phyloP scores from a whole-genome alignment of 2,888 invertebrate genomes.

The Mechanitis mazaeus region DNA sequence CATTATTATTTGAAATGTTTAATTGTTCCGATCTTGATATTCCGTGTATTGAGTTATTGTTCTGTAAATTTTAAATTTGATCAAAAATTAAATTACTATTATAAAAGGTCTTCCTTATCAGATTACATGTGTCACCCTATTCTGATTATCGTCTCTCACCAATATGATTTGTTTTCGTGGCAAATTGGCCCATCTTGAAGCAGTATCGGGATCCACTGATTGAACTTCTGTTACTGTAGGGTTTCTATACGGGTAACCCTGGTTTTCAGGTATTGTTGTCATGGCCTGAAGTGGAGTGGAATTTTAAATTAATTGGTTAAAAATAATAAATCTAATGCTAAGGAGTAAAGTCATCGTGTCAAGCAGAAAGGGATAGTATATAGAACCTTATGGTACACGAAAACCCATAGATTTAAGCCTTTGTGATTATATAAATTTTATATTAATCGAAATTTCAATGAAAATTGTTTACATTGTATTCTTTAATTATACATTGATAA shows the following conservation, averaged over 20 bases:
- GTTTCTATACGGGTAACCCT: constrained; percentile 56
- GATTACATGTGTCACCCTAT: no score
- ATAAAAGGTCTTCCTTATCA: no score
- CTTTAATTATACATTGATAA: no score
- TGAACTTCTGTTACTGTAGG: constrained; percentile 48
- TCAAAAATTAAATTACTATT: no score
- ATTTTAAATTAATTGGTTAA: background rate
- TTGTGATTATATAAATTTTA: no score
- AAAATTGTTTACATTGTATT: no score
- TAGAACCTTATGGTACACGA: no score
- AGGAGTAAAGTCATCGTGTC: no score
- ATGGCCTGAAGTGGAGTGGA: constrained; percentile 18
- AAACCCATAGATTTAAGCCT: no score
- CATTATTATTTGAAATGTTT: background rate
- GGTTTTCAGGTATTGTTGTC: constrained; percentile 28
- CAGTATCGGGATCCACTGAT: constrained; percentile 38
- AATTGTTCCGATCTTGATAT: background rate
- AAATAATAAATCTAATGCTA: no score
- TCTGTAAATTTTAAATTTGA: background rate
- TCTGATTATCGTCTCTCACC: background rate
- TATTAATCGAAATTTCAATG: no score
- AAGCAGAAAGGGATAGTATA: no score
- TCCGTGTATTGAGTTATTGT: background rate
- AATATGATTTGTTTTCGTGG: constrained; percentile 37
- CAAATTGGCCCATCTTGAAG: constrained; percentile 44